These are phyloP conservation scores for Mamestra brassicae DNA, from an alignment of 2,888 invertebrate genomes.

Conservation along the genomic window DNA sequence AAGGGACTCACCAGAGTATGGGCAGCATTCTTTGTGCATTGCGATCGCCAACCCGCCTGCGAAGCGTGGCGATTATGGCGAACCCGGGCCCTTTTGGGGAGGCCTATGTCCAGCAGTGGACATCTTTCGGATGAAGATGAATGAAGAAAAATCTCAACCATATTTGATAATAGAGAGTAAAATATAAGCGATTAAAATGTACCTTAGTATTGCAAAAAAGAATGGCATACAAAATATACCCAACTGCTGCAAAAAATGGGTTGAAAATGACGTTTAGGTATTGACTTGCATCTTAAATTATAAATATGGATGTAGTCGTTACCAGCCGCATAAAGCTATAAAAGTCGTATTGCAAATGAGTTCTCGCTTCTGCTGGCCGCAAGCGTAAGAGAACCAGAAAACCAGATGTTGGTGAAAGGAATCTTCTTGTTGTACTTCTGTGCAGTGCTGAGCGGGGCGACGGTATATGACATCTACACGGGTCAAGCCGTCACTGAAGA, in stretches of 20 bases:
- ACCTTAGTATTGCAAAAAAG: no score
- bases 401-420: conserved; percentile 35
- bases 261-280: conserved; percentile 29
- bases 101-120: no score
- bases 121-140: no score
- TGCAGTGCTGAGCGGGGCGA: conserved; percentile 8
- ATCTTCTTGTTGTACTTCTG: conserved; percentile 34
- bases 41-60: no score
- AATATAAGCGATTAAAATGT: no score
- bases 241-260: conserved; percentile 10
- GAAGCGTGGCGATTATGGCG: no score
- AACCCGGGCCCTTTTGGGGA: no score
- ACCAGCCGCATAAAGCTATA: conserved; percentile 20
- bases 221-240: not conserved
- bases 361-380: conserved; percentile 19
- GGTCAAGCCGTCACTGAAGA: not conserved
- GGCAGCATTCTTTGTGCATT: no score
- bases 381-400: conserved; percentile 19
- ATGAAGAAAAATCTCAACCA: no score
- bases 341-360: conserved; percentile 13
- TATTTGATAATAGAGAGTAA: no score
- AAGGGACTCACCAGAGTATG: no score
- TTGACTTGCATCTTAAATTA: conserved; percentile 30
- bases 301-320: conserved; percentile 18
- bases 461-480: not conserved